Evolutionary conservation across 2,797 vertebrate species (phyloP).

Genomic region (Chromobotia macracanthus): DNA sequence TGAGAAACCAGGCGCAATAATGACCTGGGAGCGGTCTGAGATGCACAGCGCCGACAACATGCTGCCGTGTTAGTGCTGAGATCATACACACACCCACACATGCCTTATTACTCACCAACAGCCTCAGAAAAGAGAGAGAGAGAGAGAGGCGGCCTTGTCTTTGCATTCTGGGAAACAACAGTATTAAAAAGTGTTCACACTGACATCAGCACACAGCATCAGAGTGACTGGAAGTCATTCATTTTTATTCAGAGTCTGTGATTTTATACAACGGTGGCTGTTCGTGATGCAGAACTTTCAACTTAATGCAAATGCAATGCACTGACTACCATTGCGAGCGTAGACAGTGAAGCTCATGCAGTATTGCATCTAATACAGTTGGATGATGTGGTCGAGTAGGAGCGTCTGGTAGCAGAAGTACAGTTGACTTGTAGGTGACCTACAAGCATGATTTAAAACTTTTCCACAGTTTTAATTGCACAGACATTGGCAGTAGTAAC

Average conservation of each 20-base stretch:
- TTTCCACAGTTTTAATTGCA: too few species aligned
- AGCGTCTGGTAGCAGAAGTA: too few species aligned
- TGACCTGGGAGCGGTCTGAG: conserved; percentile 63
- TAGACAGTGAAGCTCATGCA: too few species aligned
- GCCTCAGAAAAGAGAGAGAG: conserved; percentile 40
- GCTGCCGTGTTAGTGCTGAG: conserved; percentile 35
- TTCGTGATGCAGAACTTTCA: neutral
- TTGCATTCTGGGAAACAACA: conserved; percentile 8
- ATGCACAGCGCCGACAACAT: too few species aligned
- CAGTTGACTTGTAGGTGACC: too few species aligned
- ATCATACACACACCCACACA: neutral
- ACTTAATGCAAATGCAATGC: neutral
- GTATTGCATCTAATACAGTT: too few species aligned
- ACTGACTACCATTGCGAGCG: too few species aligned
- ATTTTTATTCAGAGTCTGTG: neutral
- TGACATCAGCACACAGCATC: neutral
- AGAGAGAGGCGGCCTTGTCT: conserved; percentile 14
- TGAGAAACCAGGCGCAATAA: conserved; percentile 64
- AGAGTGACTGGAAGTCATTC: neutral
- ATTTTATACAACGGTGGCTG: too few species aligned
- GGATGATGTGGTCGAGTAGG: too few species aligned
- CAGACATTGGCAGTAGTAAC: too few species aligned
- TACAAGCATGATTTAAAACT: too few species aligned
- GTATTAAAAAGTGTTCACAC: neutral
- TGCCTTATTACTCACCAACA: conserved; percentile 42